Evolutionary conservation across 2,888 invertebrate species (phyloP).

Genomic region (Leptinotarsa tumamoca): DNA sequence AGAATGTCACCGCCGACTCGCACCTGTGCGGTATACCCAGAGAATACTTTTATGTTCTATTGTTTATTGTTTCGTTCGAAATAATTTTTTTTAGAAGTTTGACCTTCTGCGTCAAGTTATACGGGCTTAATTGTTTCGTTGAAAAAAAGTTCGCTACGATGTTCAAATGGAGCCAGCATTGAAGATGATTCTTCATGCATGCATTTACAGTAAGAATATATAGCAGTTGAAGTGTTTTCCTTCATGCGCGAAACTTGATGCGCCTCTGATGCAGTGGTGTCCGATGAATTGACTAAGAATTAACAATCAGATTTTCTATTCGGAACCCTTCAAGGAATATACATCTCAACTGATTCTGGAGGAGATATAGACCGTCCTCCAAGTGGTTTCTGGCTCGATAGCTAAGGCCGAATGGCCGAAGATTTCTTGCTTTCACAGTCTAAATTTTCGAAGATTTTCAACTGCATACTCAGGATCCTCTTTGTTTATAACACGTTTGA

Average conservation of each 20-base stretch:
- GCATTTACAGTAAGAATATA: neutral
- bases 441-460: no score
- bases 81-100: slow-evolving; percentile 33
- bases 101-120: slow-evolving; percentile 18
- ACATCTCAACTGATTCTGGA: no score
- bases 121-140: slow-evolving; percentile 22
- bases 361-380: no score
- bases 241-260: neutral
- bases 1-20: slow-evolving; percentile 52
- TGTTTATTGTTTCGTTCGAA: slow-evolving; percentile 47
- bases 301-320: no score
- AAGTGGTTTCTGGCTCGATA: no score
- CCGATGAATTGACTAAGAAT: no score
- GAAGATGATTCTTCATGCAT: slow-evolving; percentile 26
- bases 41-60: slow-evolving; percentile 44
- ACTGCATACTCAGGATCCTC: no score
- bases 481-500: no score
- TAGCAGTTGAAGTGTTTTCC: neutral
- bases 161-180: slow-evolving; percentile 15
- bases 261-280: no score
- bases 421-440: no score
- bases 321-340: no score
- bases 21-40: slow-evolving; percentile 50
- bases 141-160: slow-evolving; percentile 16
- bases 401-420: no score